Base-by-base conservation (phyloP, 1,140 invertebrate species). In the Diabrotica undecimpunctata region DNA sequence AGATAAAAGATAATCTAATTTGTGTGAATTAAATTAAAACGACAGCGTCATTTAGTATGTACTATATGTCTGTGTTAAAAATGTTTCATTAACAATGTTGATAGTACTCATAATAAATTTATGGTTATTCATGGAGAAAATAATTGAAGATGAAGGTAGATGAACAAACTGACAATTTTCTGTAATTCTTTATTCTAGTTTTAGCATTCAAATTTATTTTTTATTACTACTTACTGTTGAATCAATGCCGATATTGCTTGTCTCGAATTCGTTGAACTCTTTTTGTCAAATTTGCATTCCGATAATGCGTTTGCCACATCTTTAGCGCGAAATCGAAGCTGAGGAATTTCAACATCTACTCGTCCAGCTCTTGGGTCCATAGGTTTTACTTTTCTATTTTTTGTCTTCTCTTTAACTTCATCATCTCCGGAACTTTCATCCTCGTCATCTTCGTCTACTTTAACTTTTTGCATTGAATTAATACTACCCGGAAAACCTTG, bases 361-460 rank as follows among this genome's bases (percentile, higher is more conserved):
- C 82, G 82, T 8, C 92, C 92, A 36, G 91, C 91, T 60, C 92
- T 81, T 14, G 91, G 91, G 83, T 94, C 92, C 37, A 91, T 75
- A 2, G 78, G 70, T 70, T 74, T 78, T 66, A 66, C 61, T 55
- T 71, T 69, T 54, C 72, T 61, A 70, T 39, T 70, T 66, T 12
- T 7, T n/a, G 8, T 14, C n/a, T 5, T 55, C 41, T 67, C 68
- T 56, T 74, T 61, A 9, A 8, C 53, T 9, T 73, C 68, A 6
- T 70, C 65, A 37, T 76, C 70, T 59, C 77, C 74, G n/a, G 75
- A 72, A 14, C 70, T 65, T 13, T 72, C 67, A 68, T 52, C 70
- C 65, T 83, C 79, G 4, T 25, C 25, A 41, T 79, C 79, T 6
- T 83, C 79, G 11, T 81, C 79, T 41, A 81, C 62, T 53, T 83